Conservation (phyloP, 2,797 vertebrate species). For the Buceros bicornis region DNA sequence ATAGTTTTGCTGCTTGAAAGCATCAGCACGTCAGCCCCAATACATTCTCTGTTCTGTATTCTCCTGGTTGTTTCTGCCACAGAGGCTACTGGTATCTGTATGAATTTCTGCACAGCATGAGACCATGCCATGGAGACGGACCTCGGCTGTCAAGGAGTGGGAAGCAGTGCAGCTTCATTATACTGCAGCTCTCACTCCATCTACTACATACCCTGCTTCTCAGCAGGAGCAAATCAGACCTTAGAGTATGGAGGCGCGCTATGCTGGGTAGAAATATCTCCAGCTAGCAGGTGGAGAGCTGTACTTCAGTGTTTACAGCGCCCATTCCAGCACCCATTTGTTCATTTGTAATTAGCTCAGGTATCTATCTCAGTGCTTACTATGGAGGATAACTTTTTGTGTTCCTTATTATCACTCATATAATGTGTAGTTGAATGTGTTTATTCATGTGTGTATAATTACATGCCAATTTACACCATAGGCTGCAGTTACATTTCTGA, state of each 20-base stretch:
- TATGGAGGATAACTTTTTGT: background rate
- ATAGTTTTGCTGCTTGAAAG: background rate
- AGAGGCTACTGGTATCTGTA: background rate
- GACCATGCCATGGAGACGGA: background rate
- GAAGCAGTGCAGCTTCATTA: background rate
- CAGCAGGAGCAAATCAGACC: conserved; percentile 9
- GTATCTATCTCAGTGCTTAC: background rate
- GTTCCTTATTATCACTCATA: background rate
- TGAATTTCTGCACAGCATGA: background rate
- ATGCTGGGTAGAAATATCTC: background rate
- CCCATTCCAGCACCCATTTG: background rate
- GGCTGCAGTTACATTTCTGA: conserved; percentile 19
- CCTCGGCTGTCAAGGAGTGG: background rate
- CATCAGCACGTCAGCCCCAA: background rate
- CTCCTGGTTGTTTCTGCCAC: background rate
- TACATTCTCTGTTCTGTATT: background rate
- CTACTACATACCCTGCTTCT: background rate
- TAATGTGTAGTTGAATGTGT: background rate
- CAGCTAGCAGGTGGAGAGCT: background rate
- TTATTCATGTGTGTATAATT: background rate
- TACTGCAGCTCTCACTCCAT: background rate
- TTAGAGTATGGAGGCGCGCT: background rate
- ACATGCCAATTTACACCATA: background rate
- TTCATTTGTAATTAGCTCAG: background rate
- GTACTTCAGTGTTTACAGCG: background rate